A percentile compares a stretch with the other conserved stretches of the same genome.
Evolutionary conservation across 2,797 vertebrate species (phyloP).

Genomic region (Scomberomorus guttatus): DNA sequence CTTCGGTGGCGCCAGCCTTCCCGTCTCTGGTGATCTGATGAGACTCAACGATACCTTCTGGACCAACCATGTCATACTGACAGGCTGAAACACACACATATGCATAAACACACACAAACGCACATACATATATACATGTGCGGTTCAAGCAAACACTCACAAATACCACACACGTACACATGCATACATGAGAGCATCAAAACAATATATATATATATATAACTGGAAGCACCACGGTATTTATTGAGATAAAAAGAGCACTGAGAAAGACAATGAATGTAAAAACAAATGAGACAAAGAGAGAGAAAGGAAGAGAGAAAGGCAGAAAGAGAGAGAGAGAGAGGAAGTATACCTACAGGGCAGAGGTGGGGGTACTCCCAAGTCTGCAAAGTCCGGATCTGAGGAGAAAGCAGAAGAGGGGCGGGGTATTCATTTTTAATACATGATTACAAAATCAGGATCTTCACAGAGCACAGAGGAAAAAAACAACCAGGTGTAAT

Average conservation of each 20-base stretch:
- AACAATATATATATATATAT: background rate
- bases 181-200: slow-evolving; percentile 17
- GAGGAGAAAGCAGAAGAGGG: slow-evolving; percentile 79
- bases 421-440: slow-evolving; percentile 63
- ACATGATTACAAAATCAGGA: slow-evolving; percentile 55
- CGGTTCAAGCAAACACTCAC: slow-evolving; percentile 69
- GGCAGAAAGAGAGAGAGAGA: slow-evolving; percentile 15
- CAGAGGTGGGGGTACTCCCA: slow-evolving; percentile 95
- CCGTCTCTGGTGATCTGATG: slow-evolving; percentile 96
- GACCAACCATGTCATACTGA: slow-evolving; percentile 98
- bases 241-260: background rate
- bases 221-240: slow-evolving; percentile 11
- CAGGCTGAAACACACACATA: slow-evolving; percentile 88
- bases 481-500: slow-evolving; percentile 45
- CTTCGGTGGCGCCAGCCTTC: slow-evolving; percentile 93
- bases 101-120: slow-evolving; percentile 48
- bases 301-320: slow-evolving; percentile 23
- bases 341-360: slow-evolving; percentile 92
- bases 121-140: background rate
- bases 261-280: background rate
- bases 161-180: slow-evolving; percentile 16
- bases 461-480: slow-evolving; percentile 22
- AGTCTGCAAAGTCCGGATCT: slow-evolving; percentile 99
- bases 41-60: slow-evolving; percentile 98
- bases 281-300: slow-evolving; percentile 23